phyloP scores from a whole-genome alignment of 2,113 vertebrate species.

The Bagarius yarrelli region DNA sequence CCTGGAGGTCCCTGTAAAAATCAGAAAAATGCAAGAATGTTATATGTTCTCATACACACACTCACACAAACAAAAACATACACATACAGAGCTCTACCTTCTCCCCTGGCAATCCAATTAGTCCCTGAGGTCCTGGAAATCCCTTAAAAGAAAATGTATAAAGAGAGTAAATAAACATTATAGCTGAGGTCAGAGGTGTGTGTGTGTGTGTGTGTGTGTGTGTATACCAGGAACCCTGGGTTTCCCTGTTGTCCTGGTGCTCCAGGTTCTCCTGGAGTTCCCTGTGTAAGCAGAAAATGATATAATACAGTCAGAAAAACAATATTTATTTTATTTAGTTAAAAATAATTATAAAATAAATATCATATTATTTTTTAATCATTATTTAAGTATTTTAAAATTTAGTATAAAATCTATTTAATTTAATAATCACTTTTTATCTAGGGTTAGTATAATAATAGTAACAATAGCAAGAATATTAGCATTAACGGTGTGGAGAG shows the following conservation, averaged over 20 bases:
- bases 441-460: neutral
- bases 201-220: neutral
- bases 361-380: no score
- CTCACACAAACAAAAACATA: neutral
- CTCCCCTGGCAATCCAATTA: conserved; percentile 81
- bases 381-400: no score
- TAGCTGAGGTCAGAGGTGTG: conserved; percentile 8
- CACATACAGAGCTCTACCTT: conserved; percentile 71
- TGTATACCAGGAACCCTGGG: conserved; percentile 79
- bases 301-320: neutral
- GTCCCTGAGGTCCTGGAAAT: conserved; percentile 85
- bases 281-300: conserved; percentile 66
- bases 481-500: no score
- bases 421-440: neutral
- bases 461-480: no score
- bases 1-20: conserved; percentile 80
- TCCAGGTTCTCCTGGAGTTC: conserved; percentile 78
- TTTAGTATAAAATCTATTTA: neutral
- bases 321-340: neutral
- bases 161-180: neutral
- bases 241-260: conserved; percentile 88
- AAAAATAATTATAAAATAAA: no score
- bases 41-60: neutral
- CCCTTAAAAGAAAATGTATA: conserved; percentile 71
- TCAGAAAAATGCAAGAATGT: neutral